A percentile compares a stretch with the other conserved stretches of the same genome.
Conservation (phyloP, 2,888 invertebrate genomes). For the Dugesia japonica region DNA sequence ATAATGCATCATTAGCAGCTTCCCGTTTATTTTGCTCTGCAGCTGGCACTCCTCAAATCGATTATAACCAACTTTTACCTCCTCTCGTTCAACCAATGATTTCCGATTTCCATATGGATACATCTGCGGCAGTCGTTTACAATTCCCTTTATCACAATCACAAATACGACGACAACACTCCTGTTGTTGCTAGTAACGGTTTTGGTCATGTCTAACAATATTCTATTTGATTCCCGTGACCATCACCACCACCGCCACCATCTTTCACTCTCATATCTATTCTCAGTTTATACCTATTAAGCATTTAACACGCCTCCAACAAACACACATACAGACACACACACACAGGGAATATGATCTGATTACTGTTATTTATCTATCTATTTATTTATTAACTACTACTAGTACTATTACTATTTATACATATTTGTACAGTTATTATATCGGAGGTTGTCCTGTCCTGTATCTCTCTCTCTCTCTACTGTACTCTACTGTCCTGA, state of each 20-base stretch:
- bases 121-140: not conserved
- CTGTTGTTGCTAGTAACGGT: conserved; percentile 15
- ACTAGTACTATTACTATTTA: too few species aligned
- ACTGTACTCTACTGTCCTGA: too few species aligned
- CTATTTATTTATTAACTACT: too few species aligned
- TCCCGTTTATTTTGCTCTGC: not conserved
- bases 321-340: too few species aligned
- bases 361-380: too few species aligned
- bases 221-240: too few species aligned
- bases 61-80: conserved; percentile 11
- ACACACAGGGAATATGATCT: not conserved
- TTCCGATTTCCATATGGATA: conserved; percentile 5
- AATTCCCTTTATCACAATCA: not conserved
- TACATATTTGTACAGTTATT: too few species aligned
- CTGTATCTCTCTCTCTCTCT: too few species aligned
- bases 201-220: not conserved
- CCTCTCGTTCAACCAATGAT: conserved; percentile 13
- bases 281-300: conserved; percentile 8
- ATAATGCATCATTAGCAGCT: not conserved
- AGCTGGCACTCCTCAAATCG: not conserved
- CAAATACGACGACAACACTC: conserved; percentile 8
- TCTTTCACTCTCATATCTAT: conserved; percentile 7
- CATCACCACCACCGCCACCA: too few species aligned
- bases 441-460: too few species aligned
- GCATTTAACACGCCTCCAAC: conserved; percentile 16